These are phyloP conservation scores for Pinna nobilis DNA, from an alignment of 1,140 invertebrate species.

Conservation along the genomic window DNA sequence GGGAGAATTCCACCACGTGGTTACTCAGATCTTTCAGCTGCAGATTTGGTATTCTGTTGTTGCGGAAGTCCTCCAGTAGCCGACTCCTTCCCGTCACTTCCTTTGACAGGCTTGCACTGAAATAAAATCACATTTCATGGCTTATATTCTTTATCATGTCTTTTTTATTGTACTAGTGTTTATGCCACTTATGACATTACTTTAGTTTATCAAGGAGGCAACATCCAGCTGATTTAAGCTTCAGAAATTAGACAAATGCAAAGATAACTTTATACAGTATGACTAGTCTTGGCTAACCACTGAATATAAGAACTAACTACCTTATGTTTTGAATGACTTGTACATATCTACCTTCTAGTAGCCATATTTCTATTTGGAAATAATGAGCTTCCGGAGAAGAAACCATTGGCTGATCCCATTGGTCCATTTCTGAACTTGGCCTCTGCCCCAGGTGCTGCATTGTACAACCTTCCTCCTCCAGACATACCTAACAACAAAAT, in stretches of 20 bases:
- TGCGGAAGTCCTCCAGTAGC: slow-evolving; percentile 93
- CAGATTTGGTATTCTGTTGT: slow-evolving; percentile 91
- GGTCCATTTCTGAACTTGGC: slow-evolving; percentile 84
- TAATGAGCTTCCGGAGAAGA: slow-evolving; percentile 61
- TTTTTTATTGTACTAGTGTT: too few species aligned
- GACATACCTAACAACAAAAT: slow-evolving; percentile 35
- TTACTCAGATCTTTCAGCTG: slow-evolving; percentile 93
- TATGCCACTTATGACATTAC: too few species aligned
- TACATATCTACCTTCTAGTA: slow-evolving; percentile 60
- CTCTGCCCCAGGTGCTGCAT: slow-evolving; percentile 93
- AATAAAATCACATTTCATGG: not conserved
- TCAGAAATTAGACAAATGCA: too few species aligned
- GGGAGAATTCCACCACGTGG: slow-evolving; percentile 98
- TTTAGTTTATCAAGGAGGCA: too few species aligned
- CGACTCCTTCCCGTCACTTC: slow-evolving; percentile 86
- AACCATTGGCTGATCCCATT: slow-evolving; percentile 77
- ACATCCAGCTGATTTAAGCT: too few species aligned
- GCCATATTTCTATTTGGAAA: slow-evolving; percentile 62
- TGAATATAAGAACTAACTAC: too few species aligned
- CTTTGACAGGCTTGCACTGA: slow-evolving; percentile 72
- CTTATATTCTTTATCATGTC: too few species aligned
- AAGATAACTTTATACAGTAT: too few species aligned
- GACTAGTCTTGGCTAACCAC: too few species aligned
- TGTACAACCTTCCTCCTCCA: slow-evolving; percentile 76
- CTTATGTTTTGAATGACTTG: too few species aligned